These are phyloP conservation scores for Mugil cephalus DNA, from an alignment of 2,113 vertebrate species.

Conservation along the genomic window DNA sequence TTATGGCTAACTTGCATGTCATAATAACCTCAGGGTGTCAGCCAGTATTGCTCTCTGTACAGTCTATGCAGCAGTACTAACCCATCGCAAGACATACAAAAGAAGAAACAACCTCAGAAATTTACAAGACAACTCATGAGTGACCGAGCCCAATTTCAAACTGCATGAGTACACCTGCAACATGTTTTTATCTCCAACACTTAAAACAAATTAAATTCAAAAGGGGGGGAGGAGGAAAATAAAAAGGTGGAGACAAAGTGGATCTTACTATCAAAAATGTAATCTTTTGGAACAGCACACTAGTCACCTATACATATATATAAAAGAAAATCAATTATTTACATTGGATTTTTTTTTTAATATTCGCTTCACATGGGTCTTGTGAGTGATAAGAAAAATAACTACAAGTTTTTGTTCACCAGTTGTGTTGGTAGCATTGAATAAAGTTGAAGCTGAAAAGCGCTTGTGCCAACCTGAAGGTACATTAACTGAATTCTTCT, in stretches of 20 bases:
- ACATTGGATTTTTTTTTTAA: slow-evolving; percentile 77
- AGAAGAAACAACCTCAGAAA: slow-evolving; percentile 69
- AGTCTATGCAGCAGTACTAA: slow-evolving; percentile 66
- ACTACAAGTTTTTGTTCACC: slow-evolving; percentile 55
- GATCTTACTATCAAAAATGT: slow-evolving; percentile 79
- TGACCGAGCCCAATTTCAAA: slow-evolving; percentile 56
- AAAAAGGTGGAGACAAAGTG: slow-evolving; percentile 56
- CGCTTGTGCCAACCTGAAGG: slow-evolving; percentile 55
- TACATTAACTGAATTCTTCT: slow-evolving; percentile 54
- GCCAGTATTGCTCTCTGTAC: slow-evolving; percentile 77
- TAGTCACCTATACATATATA: slow-evolving; percentile 85
- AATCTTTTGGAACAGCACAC: slow-evolving; percentile 82
- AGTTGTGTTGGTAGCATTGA: slow-evolving; percentile 61
- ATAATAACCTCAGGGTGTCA: slow-evolving; percentile 57
- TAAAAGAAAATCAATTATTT: slow-evolving; percentile 83
- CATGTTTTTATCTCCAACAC: slow-evolving; percentile 59
- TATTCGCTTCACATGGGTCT: slow-evolving; percentile 64
- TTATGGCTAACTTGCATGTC: slow-evolving; percentile 68
- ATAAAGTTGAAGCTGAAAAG: slow-evolving; percentile 71
- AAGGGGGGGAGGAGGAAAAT: slow-evolving; percentile 38
- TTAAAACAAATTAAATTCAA: slow-evolving; percentile 58
- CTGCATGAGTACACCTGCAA: slow-evolving; percentile 63
- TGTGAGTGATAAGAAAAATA: slow-evolving; percentile 57
- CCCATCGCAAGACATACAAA: slow-evolving; percentile 64
- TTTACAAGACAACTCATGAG: slow-evolving; percentile 69